Conservation (phyloP, 2,888 invertebrate genomes). For the Apamea sordens region DNA sequence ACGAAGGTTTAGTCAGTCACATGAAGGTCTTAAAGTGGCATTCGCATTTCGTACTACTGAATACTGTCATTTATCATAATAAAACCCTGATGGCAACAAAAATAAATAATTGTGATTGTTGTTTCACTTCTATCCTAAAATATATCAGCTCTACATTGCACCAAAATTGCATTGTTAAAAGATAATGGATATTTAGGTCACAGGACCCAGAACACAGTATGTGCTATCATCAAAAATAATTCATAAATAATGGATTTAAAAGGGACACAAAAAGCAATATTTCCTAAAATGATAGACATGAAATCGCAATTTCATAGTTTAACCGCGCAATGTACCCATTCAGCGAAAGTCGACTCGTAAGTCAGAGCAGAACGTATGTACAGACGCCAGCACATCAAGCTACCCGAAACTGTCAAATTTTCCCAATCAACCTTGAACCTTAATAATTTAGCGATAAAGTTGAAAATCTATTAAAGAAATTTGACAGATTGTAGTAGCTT, state of each 20-base stretch:
- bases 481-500: too few relatives aligned
- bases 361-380: background rate
- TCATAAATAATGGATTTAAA: background rate
- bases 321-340: background rate
- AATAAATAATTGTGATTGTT: conserved; percentile 1
- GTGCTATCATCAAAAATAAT: background rate
- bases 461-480: too few relatives aligned
- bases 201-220: background rate
- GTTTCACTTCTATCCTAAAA: background rate
- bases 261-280: background rate
- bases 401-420: too few relatives aligned
- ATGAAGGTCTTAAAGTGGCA: conserved; percentile 59
- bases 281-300: conserved; percentile 5
- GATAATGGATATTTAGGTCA: background rate
- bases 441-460: too few relatives aligned
- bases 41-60: conserved; percentile 44
- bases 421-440: too few relatives aligned
- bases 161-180: background rate
- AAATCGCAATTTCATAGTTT: conserved; percentile 32
- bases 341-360: conserved; percentile 12
- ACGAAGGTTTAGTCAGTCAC: conserved; percentile 61
- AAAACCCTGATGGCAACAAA: conserved; percentile 11
- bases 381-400: too few relatives aligned
- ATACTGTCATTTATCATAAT: conserved; percentile 15
- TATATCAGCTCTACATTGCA: background rate